A percentile compares a stretch with the other conserved stretches of the same genome.
Conservation (phyloP, 30 jellyfish, hydroid and myxozoan genomes). For the Catostylus mosaicus region DNA sequence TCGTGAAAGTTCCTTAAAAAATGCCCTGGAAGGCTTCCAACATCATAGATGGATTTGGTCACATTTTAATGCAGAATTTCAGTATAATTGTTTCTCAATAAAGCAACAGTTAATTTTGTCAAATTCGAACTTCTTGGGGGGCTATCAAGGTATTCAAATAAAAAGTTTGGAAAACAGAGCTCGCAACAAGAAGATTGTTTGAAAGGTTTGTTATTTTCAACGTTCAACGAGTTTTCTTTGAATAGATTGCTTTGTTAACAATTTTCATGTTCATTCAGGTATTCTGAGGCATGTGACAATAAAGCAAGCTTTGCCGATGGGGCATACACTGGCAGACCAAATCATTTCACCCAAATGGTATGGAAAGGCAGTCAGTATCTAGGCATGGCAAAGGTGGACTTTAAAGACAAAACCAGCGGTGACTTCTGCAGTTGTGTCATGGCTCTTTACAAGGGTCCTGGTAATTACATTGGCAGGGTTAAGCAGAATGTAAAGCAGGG, state of each 20-base stretch:
- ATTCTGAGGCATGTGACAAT: constrained; percentile 62
- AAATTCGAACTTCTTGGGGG: too few species aligned
- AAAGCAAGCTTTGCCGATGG: constrained; percentile 28
- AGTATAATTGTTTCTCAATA: too few species aligned
- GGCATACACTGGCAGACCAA: constrained; percentile 41
- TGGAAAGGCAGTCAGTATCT: constrained; percentile 57
- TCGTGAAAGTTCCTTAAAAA: too few species aligned
- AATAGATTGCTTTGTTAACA: background rate
- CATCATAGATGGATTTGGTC: too few species aligned
- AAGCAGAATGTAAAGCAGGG: constrained; percentile 63
- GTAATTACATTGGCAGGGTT: constrained; percentile 68
- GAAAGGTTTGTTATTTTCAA: background rate
- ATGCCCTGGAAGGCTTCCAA: too few species aligned
- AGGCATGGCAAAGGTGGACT: constrained; percentile 68
- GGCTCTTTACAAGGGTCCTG: constrained; percentile 57
- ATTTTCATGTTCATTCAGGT: constrained; percentile 49
- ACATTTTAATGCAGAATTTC: too few species aligned
- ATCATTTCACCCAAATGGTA: constrained; percentile 70
- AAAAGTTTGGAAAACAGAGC: too few species aligned
- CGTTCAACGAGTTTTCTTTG: background rate
- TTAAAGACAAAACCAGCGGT: constrained; percentile 31
- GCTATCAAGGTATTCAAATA: too few species aligned
- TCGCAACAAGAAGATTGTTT: too few species aligned
- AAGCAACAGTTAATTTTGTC: too few species aligned
- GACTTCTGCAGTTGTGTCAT: constrained; percentile 67